Evolutionary conservation across 2,113 vertebrate genomes (phyloP), one percentile per base, ranked within the genome.

Genomic region (Phylloscopus trochiloides): DNA sequence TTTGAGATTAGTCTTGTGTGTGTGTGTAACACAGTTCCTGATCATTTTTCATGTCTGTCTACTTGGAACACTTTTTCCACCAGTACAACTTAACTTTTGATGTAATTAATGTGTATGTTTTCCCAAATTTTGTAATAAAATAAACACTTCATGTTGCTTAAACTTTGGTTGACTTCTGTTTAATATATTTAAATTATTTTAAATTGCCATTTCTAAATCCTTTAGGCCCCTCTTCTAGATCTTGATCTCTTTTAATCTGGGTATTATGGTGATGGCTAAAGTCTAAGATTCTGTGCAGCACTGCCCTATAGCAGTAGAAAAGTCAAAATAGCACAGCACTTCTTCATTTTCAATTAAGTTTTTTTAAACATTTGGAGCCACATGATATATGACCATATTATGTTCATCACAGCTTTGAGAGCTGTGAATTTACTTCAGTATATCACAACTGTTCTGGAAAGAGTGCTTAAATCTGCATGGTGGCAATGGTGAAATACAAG

Each of bases 71-170:
- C 3, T 70, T 85, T 80, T 81, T 36, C 6, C 7, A 42, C 11
- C 29, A 67, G 31, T 32, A 25, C 18, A 72, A 12, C 12, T 59
- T 86, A 57, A 57, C 10, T 38, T 61, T 57, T 38, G 12, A 5
- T 59, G 17, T 65, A 78, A 88, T 42, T 78, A 93, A 73, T 67
- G 32, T 67, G 36, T 51, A 22, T 51, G 2, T 77, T 59, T 94
- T 89, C 86, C 86, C 20, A 48, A 88, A 73, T 71, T 90, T 95
- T 62, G 82, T 65, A 73, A 58, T 68, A 79, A 75, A 93, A 86
- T 54, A 45, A 80, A 48, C 13, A 82, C 4, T 42, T 73, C 2
- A 17, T 59, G 16, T 52, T 65, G 14, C 17, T 81, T 43, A 80
- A 90, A 74, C 5, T 66, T 45, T n/a, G 8, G 4, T n/a, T 57